Conservation (phyloP, 2,888 invertebrate species). For the Tachina lurida region DNA sequence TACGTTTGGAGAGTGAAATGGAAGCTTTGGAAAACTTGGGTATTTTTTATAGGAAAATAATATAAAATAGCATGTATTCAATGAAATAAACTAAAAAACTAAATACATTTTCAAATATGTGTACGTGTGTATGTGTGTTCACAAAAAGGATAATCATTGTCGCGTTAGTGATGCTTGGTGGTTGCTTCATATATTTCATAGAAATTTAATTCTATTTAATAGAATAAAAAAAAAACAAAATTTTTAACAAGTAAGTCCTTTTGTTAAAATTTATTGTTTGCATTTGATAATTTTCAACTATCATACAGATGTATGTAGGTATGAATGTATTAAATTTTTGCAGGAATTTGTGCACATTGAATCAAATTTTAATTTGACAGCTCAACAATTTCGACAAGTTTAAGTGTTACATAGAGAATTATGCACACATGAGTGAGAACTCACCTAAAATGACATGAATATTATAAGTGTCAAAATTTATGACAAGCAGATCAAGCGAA, state of each 20-base stretch:
- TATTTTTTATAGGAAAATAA: conserved; percentile 31
- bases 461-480: conserved; percentile 34
- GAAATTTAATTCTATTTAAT: conserved; percentile 46
- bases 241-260: conserved; percentile 37
- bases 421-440: conserved; percentile 51
- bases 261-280: conserved; percentile 50
- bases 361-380: conserved; percentile 33
- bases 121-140: not conserved
- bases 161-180: not conserved
- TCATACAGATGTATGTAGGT: not conserved
- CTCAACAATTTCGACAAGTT: conserved; percentile 47
- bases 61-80: conserved; percentile 23
- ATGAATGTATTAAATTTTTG: not conserved
- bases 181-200: conserved; percentile 14
- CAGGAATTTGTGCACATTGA: conserved; percentile 20
- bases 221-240: not conserved
- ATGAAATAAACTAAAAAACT: conserved; percentile 19
- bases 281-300: conserved; percentile 8
- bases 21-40: conserved; percentile 18
- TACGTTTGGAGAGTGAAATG: not conserved
- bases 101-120: conserved; percentile 15
- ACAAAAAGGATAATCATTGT: conserved; percentile 40
- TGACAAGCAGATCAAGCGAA: conserved; percentile 6
- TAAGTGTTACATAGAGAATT: conserved; percentile 52
- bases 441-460: conserved; percentile 3